These are phyloP conservation scores for Mormyrops attenuatus DNA, from an alignment of 2,797 vertebrate species.

Conservation along the genomic window DNA sequence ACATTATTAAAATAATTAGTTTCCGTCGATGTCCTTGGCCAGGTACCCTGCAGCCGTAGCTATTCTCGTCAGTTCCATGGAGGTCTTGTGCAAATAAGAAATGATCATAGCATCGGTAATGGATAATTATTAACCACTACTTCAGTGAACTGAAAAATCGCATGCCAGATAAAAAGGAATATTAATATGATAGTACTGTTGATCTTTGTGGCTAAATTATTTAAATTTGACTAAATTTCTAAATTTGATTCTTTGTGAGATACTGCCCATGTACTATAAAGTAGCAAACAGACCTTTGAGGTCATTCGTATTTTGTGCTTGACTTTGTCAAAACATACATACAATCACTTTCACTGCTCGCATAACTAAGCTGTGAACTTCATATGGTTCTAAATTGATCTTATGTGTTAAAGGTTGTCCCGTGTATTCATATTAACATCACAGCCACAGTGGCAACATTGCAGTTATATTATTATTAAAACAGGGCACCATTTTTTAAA, in stretches of 20 bases:
- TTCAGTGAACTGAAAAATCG: conserved; percentile 14
- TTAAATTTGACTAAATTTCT: not conserved
- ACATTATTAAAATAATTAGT: conserved; percentile 14
- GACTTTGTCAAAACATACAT: not conserved
- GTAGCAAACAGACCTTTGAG: not conserved
- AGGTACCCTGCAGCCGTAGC: not conserved
- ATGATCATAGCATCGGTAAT: not conserved
- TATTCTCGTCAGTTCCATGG: not conserved
- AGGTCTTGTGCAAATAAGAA: not conserved
- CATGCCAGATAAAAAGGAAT: not conserved
- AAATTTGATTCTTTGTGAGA: not conserved
- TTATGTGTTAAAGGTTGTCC: not conserved
- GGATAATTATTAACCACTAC: not conserved
- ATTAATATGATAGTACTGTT: not conserved
- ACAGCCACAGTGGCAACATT: too few relatives aligned
- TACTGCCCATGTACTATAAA: not conserved
- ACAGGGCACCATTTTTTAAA: not conserved
- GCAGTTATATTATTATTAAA: not conserved
- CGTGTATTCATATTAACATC: not conserved
- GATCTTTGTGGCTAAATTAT: not conserved
- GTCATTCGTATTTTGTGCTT: not conserved
- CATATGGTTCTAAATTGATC: not conserved
- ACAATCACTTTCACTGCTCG: not conserved
- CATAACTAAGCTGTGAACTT: not conserved
- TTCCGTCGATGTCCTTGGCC: not conserved